Base-by-base conservation (phyloP, 1,140 invertebrate species). In the Acromyrmex echinatior region DNA sequence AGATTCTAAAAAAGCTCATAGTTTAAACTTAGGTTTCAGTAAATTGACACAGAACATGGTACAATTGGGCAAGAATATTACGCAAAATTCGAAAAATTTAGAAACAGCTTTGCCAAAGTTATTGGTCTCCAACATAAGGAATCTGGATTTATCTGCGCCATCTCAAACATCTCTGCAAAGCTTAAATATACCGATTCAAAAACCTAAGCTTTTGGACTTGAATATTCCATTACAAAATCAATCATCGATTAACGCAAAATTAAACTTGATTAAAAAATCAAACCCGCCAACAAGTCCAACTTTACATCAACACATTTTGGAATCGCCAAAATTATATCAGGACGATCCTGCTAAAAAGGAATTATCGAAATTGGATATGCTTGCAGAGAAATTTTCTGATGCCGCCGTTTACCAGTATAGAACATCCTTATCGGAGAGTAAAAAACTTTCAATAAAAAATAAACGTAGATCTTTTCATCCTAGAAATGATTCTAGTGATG, bases 241-340 rank as follows among this genome's bases (percentile, higher is more conserved):
- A 62, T 81, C 82, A 4, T 71, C 84, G 51, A 91, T 86, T 0
- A 88, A 63, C 18, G 49, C 87, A 31, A 90, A 92, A 28, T 18
- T 91, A 10, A 92, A 89, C 65, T 35, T 92, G 0, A 68, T 66
- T 12, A 89, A 92, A 10, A 90, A 86, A 35, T 1, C 62, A 5
- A 92, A 87, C 16, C 63, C 62, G 7, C 73, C 88, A 1, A 14
- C 86, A 1, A 92, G 90, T 81, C 93, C 94, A 0, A 92, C 60
- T 6, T 81, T 94, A 51, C 92, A 93, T 1, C 93, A 94, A 9
- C 90, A 95, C 16, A 95, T 95, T 25, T 51, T 95, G 2, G 94
- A 95, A 18, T 94, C 94, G 2, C 94, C 94, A 0, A 95, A 95
- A 45, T 60, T 94, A 0, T 95, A 95, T 71, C 94, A 95, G 49